These are phyloP conservation scores for Trichechus manatus DNA, from an alignment of 2,113 vertebrate species.

Conservation along the genomic window DNA sequence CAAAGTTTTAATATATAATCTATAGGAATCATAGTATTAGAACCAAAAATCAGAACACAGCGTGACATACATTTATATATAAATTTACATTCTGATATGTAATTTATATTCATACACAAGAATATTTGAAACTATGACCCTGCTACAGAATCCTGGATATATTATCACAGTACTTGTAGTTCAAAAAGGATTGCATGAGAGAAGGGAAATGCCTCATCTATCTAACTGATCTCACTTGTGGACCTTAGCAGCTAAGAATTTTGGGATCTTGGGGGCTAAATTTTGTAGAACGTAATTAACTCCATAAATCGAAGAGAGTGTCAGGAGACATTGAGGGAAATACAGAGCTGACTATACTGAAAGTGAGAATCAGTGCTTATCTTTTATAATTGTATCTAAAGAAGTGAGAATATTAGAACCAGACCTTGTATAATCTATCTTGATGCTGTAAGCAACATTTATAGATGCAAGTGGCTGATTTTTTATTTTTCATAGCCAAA, in stretches of 20 bases:
- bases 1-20: background rate
- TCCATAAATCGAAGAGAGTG: background rate
- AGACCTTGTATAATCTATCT: background rate
- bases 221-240: slow-evolving; percentile 1
- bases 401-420: slow-evolving; percentile 36
- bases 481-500: slow-evolving; percentile 18
- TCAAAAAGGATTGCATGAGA: background rate
- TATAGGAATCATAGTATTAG: background rate
- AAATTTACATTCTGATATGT: background rate
- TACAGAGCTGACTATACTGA: background rate
- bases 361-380: background rate
- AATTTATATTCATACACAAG: slow-evolving; percentile 40
- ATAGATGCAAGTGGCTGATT: background rate
- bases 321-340: background rate
- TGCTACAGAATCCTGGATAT: background rate
- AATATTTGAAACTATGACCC: slow-evolving; percentile 7
- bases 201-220: slow-evolving; percentile 30
- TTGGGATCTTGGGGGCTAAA: background rate
- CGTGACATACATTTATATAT: background rate
- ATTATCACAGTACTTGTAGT: background rate
- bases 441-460: slow-evolving; percentile 27
- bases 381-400: slow-evolving; percentile 30
- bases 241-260: background rate
- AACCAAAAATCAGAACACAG: background rate
- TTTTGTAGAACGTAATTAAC: slow-evolving; percentile 43